Evolutionary conservation across 2,797 vertebrate species (phyloP).

Genomic region (Lacerta agilis): DNA sequence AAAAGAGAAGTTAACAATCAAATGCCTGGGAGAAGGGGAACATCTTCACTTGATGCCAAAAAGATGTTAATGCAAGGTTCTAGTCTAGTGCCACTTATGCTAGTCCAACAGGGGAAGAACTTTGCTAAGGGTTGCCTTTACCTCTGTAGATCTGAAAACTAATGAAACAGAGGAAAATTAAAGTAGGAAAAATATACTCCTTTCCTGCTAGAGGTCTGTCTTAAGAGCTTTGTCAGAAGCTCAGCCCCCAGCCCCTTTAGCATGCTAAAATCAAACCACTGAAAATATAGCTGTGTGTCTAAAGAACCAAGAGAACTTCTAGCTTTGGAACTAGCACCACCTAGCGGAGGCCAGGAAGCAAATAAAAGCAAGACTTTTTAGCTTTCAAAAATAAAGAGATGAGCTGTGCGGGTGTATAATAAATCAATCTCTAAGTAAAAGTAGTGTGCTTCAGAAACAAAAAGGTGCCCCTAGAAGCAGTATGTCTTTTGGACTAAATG

Average conservation of each 20-base stretch:
- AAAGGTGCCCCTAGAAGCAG: not conserved
- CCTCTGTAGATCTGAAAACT: not conserved
- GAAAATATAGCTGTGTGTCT: rapidly evolving
- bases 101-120: not conserved
- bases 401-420: not conserved
- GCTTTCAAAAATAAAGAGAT: not conserved
- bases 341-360: conserved; percentile 34
- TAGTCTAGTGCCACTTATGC: not conserved
- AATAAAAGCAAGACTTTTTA: rapidly evolving
- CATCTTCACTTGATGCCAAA: not conserved
- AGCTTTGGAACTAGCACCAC: conserved; percentile 47
- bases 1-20: too few relatives aligned
- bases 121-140: not conserved
- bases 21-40: too few relatives aligned
- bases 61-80: not conserved
- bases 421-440: not conserved
- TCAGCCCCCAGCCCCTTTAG: not conserved
- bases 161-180: not conserved
- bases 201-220: not conserved
- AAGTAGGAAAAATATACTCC: not conserved
- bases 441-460: not conserved
- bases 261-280: not conserved
- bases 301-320: not conserved
- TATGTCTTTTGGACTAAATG: not conserved
- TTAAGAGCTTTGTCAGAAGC: not conserved